Conservation (phyloP, 2,888 invertebrate genomes). For the Polyommatus iphigenia region DNA sequence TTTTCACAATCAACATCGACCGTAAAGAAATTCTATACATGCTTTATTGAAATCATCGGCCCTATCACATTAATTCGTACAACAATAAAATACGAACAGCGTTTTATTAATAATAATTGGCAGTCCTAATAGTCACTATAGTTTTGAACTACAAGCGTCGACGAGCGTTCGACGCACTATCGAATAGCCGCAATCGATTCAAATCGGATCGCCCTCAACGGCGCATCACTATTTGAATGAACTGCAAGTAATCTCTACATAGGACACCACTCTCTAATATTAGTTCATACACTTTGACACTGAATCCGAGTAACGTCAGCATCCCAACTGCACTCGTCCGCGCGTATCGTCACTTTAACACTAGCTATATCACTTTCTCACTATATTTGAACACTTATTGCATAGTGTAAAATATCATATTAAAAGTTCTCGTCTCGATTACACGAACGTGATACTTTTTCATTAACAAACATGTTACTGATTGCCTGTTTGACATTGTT, state of each 20-base stretch:
- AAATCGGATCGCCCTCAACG: not conserved
- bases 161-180: slow-evolving; percentile 36
- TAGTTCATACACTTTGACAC: slow-evolving; percentile 29
- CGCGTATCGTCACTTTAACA: slow-evolving; percentile 28
- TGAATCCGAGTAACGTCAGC: not conserved
- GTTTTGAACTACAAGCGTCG: slow-evolving; percentile 48
- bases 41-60: slow-evolving; percentile 57
- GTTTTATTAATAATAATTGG: slow-evolving; percentile 67
- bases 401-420: slow-evolving; percentile 29
- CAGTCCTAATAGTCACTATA: slow-evolving; percentile 69
- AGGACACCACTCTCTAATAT: slow-evolving; percentile 28
- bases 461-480: not conserved
- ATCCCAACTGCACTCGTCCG: slow-evolving; percentile 18
- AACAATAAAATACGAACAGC: slow-evolving; percentile 64
- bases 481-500: not conserved
- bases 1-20: slow-evolving; percentile 37
- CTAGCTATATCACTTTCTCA: slow-evolving; percentile 31
- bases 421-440: not conserved
- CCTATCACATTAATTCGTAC: slow-evolving; percentile 71
- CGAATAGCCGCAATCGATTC: slow-evolving; percentile 19
- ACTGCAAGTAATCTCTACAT: slow-evolving; percentile 27
- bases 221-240: slow-evolving; percentile 19
- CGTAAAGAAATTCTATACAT: slow-evolving; percentile 61
- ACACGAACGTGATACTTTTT: slow-evolving; percentile 1
- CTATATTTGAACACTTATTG: slow-evolving; percentile 29